A percentile compares a stretch with the other conserved stretches of the same genome.
phyloP scores from a whole-genome alignment of 2,113 vertebrate species.

The chimpanzee (Pan troglodytes) region DNA sequence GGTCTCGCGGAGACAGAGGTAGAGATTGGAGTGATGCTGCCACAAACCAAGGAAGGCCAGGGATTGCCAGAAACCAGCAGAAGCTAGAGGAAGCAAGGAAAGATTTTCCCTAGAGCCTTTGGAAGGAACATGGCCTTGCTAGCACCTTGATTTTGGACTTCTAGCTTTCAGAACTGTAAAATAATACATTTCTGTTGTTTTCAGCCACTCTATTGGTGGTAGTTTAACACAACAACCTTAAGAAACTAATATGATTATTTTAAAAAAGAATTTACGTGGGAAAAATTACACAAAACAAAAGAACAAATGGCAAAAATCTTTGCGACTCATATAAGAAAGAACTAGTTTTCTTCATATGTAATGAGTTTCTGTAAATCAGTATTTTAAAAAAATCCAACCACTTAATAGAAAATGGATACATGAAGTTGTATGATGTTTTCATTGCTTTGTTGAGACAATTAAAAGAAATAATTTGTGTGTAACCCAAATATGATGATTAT shows the following conservation, averaged over 20 bases:
- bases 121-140: background rate
- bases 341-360: background rate
- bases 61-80: too few species aligned
- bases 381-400: background rate
- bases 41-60: background rate
- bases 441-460: background rate
- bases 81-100: background rate
- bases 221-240: background rate
- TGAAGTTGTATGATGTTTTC: background rate
- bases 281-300: background rate
- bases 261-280: background rate
- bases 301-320: background rate
- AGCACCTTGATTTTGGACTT: background rate
- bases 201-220: background rate
- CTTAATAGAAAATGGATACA: background rate
- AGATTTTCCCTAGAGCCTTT: background rate
- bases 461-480: background rate
- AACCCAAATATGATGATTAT: background rate
- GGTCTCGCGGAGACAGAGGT: background rate
- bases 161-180: background rate
- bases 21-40: fast-evolving
- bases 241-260: background rate
- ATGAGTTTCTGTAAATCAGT: background rate
- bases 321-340: background rate
- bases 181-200: background rate